phyloP scores from a whole-genome alignment of 1,140 invertebrate species.

The Euborellia annulipes region DNA sequence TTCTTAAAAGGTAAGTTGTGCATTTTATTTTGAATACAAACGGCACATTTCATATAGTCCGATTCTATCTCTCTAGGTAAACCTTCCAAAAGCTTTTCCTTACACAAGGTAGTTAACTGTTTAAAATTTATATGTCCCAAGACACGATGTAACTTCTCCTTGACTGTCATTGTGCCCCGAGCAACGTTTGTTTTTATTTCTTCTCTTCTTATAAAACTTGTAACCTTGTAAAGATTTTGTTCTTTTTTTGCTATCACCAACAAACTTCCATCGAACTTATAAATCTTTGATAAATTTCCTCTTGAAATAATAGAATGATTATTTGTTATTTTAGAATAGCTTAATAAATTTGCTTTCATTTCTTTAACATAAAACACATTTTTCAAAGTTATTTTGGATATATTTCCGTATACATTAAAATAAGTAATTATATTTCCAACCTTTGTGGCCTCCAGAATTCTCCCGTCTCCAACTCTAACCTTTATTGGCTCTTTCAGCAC shows the following conservation, averaged over 20 bases:
- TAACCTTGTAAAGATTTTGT: not conserved
- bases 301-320: not conserved
- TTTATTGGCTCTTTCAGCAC: no score
- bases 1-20: slow-evolving; percentile 26
- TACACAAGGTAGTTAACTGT: not conserved
- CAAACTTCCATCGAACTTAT: no score
- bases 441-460: no score
- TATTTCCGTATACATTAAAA: not conserved
- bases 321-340: not conserved
- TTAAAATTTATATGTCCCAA: slow-evolving; percentile 5
- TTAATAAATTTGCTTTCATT: slow-evolving; percentile 1
- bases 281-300: not conserved
- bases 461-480: no score
- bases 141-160: not conserved
- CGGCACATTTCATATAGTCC: slow-evolving; percentile 16
- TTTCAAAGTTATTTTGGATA: not conserved
- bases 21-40: no score
- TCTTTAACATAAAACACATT: slow-evolving; percentile 3
- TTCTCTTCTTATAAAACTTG: not conserved
- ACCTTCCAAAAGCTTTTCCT: not conserved
- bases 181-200: not conserved
- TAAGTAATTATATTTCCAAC: not conserved
- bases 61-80: not conserved
- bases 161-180: not conserved
- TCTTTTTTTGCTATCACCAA: not conserved